These are phyloP conservation scores for Eilema sororculum DNA, from an alignment of 2,888 invertebrate species.

Conservation along the genomic window DNA sequence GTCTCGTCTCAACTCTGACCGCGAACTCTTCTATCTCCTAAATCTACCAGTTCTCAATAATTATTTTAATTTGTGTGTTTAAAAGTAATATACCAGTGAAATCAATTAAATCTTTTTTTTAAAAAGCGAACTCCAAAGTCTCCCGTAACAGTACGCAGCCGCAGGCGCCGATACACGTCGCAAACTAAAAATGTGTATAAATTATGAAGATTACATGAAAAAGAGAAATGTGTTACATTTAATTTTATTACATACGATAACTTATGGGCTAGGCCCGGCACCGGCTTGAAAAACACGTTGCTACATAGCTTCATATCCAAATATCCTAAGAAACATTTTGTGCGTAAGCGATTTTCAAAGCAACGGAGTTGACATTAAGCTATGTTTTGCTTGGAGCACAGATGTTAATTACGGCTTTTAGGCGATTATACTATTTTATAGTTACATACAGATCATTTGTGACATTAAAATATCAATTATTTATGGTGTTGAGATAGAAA, in stretches of 20 bases:
- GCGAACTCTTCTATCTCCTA: no score
- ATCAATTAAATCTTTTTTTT: no score
- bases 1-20: no score
- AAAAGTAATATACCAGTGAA: no score
- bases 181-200: slow-evolving; percentile 85
- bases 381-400: slow-evolving; percentile 27
- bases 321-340: slow-evolving; percentile 37
- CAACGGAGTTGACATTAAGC: slow-evolving; percentile 29
- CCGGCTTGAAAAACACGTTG: slow-evolving; percentile 82
- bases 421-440: slow-evolving; percentile 61
- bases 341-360: slow-evolving; percentile 34
- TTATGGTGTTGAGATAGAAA: slow-evolving; percentile 82
- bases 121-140: no score
- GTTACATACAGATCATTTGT: slow-evolving; percentile 86
- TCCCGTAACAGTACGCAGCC: no score
- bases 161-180: slow-evolving; percentile 78
- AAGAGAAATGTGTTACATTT: slow-evolving; percentile 87
- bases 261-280: slow-evolving; percentile 82
- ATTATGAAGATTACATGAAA: slow-evolving; percentile 86
- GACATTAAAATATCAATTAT: slow-evolving; percentile 87
- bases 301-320: slow-evolving; percentile 38
- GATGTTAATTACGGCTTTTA: slow-evolving; percentile 57
- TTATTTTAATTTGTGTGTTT: no score
- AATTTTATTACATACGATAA: slow-evolving; percentile 87
- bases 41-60: no score